Evolutionary conservation across 2,113 vertebrate species (phyloP).

Genomic region (Eupsittula cactorum): DNA sequence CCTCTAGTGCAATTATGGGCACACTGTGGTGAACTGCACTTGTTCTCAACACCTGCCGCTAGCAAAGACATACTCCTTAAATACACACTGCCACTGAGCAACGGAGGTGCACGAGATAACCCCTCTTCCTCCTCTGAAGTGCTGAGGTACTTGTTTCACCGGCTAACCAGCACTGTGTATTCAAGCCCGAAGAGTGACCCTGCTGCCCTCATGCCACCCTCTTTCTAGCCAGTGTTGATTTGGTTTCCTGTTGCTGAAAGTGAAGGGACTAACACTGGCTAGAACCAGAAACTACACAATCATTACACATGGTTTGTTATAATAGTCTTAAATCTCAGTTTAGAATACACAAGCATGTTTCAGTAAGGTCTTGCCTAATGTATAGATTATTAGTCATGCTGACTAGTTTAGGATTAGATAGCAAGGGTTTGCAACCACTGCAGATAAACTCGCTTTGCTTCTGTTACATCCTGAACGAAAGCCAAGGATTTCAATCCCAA

Average conservation of each 20-base stretch:
- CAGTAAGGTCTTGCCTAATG: slow-evolving; percentile 4
- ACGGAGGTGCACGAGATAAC: background rate
- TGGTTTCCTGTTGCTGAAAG: slow-evolving; percentile 6
- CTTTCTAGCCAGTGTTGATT: background rate
- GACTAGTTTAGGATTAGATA: slow-evolving; percentile 39
- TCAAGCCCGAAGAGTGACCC: background rate
- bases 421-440: slow-evolving; percentile 2
- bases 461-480: background rate
- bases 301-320: slow-evolving; percentile 17
- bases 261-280: background rate
- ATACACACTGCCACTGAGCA: background rate
- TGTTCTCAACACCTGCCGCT: background rate
- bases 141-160: background rate
- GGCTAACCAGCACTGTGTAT: background rate
- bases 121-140: background rate
- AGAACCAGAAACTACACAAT: slow-evolving; percentile 34
- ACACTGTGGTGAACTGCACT: slow-evolving; percentile 1
- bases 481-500: background rate
- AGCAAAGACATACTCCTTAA: background rate
- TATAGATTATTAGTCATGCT: slow-evolving; percentile 33
- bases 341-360: slow-evolving; percentile 13
- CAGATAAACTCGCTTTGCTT: background rate
- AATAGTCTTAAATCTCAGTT: slow-evolving; percentile 24
- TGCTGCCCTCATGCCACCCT: background rate
- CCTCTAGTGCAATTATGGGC: background rate